A percentile compares a stretch with the other conserved stretches of the same genome.
phyloP scores from a whole-genome alignment of 2,888 invertebrate genomes.

The Andricus quercusramuli region DNA sequence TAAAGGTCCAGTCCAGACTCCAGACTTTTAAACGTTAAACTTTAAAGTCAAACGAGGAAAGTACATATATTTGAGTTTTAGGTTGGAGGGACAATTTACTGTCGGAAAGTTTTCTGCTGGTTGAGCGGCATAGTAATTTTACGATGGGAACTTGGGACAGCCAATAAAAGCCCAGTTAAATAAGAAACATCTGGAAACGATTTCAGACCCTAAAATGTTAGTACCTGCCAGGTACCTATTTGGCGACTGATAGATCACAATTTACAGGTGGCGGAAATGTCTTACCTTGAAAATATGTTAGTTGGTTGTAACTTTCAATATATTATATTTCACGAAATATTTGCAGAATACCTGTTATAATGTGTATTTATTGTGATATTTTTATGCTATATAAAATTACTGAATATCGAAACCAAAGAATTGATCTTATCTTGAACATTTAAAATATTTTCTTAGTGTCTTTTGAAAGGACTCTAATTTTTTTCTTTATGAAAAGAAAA shows the following conservation, averaged over 20 bases:
- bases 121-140: not conserved
- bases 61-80: no score
- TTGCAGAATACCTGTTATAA: not conserved
- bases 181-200: slow-evolving; percentile 31
- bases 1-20: no score
- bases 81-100: not conserved
- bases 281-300: not conserved
- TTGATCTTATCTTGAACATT: no score
- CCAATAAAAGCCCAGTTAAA: not conserved
- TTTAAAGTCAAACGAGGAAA: no score
- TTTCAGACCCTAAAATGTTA: not conserved
- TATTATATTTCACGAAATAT: not conserved
- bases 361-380: not conserved
- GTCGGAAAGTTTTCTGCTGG: not conserved
- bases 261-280: not conserved
- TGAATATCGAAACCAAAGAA: not conserved
- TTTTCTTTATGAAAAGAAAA: slow-evolving; percentile 1
- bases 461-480: not conserved
- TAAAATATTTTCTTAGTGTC: not conserved
- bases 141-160: not conserved
- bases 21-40: no score
- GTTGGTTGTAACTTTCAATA: not conserved
- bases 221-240: slow-evolving; percentile 1
- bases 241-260: not conserved
- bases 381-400: not conserved